Evolutionary conservation across 2,797 vertebrate species (phyloP), one percentile per base, ranked within the genome.

Genomic region (Clarias laeviceps): DNA sequence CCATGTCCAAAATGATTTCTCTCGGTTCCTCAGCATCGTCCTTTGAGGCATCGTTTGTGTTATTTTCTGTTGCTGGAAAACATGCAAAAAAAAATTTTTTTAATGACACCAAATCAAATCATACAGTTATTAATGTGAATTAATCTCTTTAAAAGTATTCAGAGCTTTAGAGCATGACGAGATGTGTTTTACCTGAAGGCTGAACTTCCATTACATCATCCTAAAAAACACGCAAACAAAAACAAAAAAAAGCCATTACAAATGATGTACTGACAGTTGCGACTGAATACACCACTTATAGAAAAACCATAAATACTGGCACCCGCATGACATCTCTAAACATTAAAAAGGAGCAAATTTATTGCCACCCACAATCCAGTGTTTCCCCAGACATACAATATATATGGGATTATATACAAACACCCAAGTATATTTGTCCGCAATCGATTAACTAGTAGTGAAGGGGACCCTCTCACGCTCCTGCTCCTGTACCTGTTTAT

Each of bases 1-100:
- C 94, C 93, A 95, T 95, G 86, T 94, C 94, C 37, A 95, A 88
- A 88, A 94, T 94, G 80, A 96, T 92, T 78, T 92, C 80, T 12
- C 93, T 91, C 9, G 92, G 57, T 84, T 96, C 95, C 77, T 95
- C 95, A 2, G 65, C 0, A 32, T 91, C 91, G 22, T 89, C 89
- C 83, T 90, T 91, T 27, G 78, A 68, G 17, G 91, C 88, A 69
- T 95, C 93, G 76, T 95, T 95, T 83, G 94, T 93, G 65, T 91
- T 90, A 83, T 90, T 90, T 68, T 90, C 90, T 45, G 80, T 88
- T 74, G 89, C 85, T 54, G 88, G 59, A 82, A 87, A 93, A 93
- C 86, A 86, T 90, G 90, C 12, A 34, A 82, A 89, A 1, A 90
- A 65, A 50, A 12, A 50, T 45, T 12, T 50, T 50, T 50, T 50